Base-by-base conservation (phyloP, 2,797 vertebrate genomes). In the Clarias platycephalus region DNA sequence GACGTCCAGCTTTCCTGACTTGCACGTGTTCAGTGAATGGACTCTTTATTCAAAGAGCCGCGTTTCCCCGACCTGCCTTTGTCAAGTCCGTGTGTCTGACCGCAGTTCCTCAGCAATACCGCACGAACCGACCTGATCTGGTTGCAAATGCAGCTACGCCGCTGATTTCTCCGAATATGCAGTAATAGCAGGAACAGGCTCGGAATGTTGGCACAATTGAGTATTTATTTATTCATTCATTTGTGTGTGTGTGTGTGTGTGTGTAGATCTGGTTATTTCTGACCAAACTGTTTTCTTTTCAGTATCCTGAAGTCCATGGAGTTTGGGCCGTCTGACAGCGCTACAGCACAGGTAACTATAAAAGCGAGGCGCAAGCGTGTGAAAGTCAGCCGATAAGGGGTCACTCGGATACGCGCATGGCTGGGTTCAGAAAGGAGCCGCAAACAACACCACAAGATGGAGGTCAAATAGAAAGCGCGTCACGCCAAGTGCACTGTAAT, bases 271-370 rank as follows among this genome's bases (percentile, higher is more conserved):
- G 44, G 24, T 26, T 26, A 13, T 63, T 55, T 81, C 62, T 85
- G 62, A 81, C 28, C 37, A n/a, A 22, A 22, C 37, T 18, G 12
- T 68, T 55, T 68, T 49, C 12, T 84, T 91, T 84, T 67, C 94
- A 99, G 98, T 89, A 98, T 99, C 90, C 95, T 99, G 89, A 99
- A 98, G 91, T 97, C 98, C 85, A 98, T 99, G 97, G 98, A 99
- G 94, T 98, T 98, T 91, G 94, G 96, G 67, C 95, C 96, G 0
- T 94, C 96, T 0, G 97, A 99, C 85, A 93, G 92, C 90, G 93
- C 95, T 84, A 92, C 96, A 88, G 93, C 92, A 0, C 97, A 99
- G 97, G 98, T 99, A 97, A 88, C 79, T 24, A 63, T 20, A 16
- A 37, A 16, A 83, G 58, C 3, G 8, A 31, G 6, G 20, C 3